Evolutionary conservation across 2,113 vertebrate genomes (phyloP), one percentile per base, ranked within the genome.

Genomic region (Zootoca vivipara): DNA sequence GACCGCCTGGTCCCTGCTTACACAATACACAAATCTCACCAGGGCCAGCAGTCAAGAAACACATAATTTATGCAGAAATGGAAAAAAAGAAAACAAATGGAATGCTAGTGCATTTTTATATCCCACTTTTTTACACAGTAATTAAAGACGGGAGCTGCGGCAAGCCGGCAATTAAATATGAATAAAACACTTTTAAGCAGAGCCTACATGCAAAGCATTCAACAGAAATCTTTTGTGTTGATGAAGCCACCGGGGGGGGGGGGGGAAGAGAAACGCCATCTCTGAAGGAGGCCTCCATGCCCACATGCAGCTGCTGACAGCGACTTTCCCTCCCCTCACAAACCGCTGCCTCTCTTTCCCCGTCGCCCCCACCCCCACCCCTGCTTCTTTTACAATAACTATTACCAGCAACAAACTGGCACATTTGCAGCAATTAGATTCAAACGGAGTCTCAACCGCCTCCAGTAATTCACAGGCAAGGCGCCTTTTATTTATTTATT

Each of bases 181-280:
- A 97, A 97, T 96, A 97, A 96, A 96, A 95, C 94, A 93, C 87
- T 96, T 97, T 91, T 95, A 95, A 97, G 96, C 94, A 95, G 96
- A 96, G 95, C 91, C 95, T 95, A 94, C 91, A 93, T 91, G 92
- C 93, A 95, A 96, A 95, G 86, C 52, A 30, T 95, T 95, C 93
- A 87, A 88, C 4, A 75, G 92, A 94, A 92, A 93, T 84, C 92
- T 93, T 96, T 96, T 96, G 94, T 93, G 93, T 94, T 96, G 95
- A 96, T 92, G 94, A 92, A 94, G 33, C 30, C 12, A 13, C 70
- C n/a, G 78, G 90, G 84, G 94, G 92, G 87, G 89, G 93, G 89
- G 95, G 96, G 94, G 92, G 86, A 89, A 92, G 89, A 95, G 96
- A 96, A 95, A 91, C 73, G 93, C 92, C 94, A 92, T 90, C 92